Conservation (phyloP, 2,113 vertebrate species). For the Haemorhous mexicanus region DNA sequence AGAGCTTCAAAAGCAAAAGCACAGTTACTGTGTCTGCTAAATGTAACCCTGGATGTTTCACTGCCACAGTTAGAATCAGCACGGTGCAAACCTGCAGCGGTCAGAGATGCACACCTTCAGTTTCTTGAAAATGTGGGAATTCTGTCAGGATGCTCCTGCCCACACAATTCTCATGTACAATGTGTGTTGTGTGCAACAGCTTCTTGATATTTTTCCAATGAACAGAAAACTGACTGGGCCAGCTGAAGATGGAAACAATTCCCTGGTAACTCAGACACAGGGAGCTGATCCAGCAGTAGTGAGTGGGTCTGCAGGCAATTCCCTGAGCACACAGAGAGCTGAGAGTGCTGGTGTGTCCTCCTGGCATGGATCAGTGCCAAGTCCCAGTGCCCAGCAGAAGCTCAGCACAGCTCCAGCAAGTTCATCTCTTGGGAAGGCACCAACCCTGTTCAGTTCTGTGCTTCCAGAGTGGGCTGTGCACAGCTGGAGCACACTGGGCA, state of each 20-base stretch:
- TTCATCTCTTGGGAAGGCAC: neutral
- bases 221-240: neutral
- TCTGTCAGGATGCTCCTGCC: neutral
- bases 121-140: neutral
- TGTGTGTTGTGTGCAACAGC: neutral
- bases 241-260: neutral
- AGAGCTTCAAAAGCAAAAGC: neutral
- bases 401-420: neutral
- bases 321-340: neutral
- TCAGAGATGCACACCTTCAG: neutral
- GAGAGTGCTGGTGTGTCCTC: neutral
- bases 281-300: neutral
- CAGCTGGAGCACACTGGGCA: accelerated
- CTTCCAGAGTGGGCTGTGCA: neutral
- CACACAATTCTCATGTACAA: neutral
- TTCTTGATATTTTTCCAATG: neutral
- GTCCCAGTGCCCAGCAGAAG: neutral
- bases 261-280: neutral
- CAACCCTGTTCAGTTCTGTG: neutral
- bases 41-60: neutral
- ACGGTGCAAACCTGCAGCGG: neutral
- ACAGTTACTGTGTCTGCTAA: neutral
- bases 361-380: neutral
- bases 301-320: neutral
- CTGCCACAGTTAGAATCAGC: neutral